These are phyloP conservation scores for Halcyon malimbica DNA, from an alignment of 2,113 vertebrate genomes.

Conservation along the genomic window DNA sequence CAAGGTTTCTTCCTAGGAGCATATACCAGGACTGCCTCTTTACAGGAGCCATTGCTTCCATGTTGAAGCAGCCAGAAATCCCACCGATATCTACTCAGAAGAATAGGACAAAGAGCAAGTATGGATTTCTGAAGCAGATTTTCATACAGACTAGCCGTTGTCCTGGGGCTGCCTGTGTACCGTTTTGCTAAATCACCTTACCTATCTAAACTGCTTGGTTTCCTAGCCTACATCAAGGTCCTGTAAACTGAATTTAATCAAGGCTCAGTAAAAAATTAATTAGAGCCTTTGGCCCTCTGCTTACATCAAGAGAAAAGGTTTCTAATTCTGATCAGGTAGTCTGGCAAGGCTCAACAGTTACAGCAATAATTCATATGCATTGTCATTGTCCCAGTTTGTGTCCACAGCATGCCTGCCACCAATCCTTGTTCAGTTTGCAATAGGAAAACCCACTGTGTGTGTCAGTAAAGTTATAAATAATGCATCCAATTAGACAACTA, in stretches of 20 bases:
- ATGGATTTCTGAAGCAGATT: background rate
- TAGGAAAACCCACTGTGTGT: background rate
- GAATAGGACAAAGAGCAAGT: background rate
- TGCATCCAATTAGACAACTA: constrained; percentile 34
- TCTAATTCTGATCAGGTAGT: background rate
- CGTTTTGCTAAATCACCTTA: background rate
- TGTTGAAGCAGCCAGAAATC: background rate
- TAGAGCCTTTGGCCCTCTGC: background rate
- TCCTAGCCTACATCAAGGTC: background rate
- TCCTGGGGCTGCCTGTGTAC: background rate
- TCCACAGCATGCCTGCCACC: background rate
- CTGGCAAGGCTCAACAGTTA: background rate
- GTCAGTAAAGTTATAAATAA: constrained; percentile 34
- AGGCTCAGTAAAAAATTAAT: background rate
- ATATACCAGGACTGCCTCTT: background rate
- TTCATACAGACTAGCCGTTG: background rate
- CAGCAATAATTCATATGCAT: background rate
- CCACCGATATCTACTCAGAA: background rate
- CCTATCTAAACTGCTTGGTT: background rate
- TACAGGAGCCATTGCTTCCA: background rate
- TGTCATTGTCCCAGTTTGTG: background rate
- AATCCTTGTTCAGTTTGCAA: background rate
- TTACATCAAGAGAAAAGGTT: background rate
- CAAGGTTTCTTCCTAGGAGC: background rate
- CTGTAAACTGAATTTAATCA: background rate